These are phyloP conservation scores for Saguinus midas DNA, from an alignment of 2,113 vertebrate species.

Conservation along the genomic window DNA sequence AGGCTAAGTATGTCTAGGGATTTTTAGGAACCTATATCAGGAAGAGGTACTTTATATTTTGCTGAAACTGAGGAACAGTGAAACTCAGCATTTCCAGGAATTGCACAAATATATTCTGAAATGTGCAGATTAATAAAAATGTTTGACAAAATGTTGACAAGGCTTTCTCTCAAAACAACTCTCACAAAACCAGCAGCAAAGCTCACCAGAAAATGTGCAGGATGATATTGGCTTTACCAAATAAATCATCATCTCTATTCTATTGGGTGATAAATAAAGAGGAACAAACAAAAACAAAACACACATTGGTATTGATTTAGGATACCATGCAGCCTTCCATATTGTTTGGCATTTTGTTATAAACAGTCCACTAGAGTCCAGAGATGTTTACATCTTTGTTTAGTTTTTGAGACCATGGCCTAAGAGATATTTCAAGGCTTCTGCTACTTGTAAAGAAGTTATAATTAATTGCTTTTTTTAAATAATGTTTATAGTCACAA, in stretches of 20 bases:
- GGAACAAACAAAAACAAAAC: background rate
- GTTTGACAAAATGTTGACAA: slow-evolving; percentile 58
- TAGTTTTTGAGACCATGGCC: background rate
- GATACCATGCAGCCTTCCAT: background rate
- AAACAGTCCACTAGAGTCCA: background rate
- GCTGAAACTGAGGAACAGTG: slow-evolving; percentile 26
- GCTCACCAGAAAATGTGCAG: slow-evolving; percentile 35
- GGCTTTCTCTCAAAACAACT: slow-evolving; percentile 30
- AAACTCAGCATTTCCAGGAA: slow-evolving; percentile 55
- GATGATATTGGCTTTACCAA: background rate
- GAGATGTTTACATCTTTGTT: background rate
- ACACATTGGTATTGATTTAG: slow-evolving; percentile 35
- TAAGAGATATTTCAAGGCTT: background rate
- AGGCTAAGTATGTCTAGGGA: background rate
- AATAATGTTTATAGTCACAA: background rate
- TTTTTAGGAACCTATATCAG: background rate
- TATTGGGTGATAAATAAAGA: background rate
- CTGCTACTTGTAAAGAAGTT: background rate
- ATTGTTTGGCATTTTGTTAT: slow-evolving; percentile 37
- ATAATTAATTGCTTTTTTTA: background rate
- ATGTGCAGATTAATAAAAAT: slow-evolving; percentile 58
- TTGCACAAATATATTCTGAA: slow-evolving; percentile 29
- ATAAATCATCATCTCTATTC: slow-evolving; percentile 43
- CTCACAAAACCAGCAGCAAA: slow-evolving; percentile 43
- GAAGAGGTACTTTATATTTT: background rate